Evolutionary conservation across 2,888 invertebrate genomes (phyloP).

Genomic region (Halictus quadricinctus): DNA sequence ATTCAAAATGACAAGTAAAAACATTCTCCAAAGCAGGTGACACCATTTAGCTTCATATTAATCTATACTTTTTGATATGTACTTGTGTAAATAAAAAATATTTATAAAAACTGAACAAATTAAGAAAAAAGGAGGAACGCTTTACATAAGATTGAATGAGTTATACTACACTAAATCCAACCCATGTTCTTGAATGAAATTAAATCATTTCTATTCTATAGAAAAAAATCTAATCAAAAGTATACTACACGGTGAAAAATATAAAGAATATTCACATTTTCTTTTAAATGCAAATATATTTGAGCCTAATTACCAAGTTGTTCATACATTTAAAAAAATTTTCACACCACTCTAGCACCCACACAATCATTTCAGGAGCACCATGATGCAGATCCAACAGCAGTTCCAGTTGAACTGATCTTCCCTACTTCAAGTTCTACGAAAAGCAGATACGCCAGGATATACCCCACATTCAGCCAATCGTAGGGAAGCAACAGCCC

Average conservation of each 20-base stretch:
- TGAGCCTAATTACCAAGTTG: conserved; percentile 3
- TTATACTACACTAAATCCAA: not conserved
- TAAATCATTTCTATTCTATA: not conserved
- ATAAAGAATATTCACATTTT: not conserved
- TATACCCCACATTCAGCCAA: conserved; percentile 70
- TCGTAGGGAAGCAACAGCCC: conserved; percentile 67
- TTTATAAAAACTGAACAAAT: not conserved
- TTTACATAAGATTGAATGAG: not conserved
- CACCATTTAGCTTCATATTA: not conserved
- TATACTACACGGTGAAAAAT: not conserved
- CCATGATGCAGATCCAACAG: conserved; percentile 36
- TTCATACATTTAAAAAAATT: not conserved
- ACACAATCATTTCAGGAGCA: conserved; percentile 6
- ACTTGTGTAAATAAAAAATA: not conserved
- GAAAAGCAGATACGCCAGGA: conserved; percentile 63
- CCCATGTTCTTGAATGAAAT: not conserved
- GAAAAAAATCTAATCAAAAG: not conserved
- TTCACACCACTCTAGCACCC: conserved; percentile 23
- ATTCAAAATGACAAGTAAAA: not conserved
- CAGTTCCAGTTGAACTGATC: conserved; percentile 61
- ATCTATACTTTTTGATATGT: not conserved
- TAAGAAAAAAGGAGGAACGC: not conserved
- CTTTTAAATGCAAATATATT: conserved; percentile 13
- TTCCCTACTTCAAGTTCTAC: conserved; percentile 68
- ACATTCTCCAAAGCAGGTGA: not conserved